Evolutionary conservation across 1,140 invertebrate genomes (phyloP).

Genomic region (Drosophila ananassae): DNA sequence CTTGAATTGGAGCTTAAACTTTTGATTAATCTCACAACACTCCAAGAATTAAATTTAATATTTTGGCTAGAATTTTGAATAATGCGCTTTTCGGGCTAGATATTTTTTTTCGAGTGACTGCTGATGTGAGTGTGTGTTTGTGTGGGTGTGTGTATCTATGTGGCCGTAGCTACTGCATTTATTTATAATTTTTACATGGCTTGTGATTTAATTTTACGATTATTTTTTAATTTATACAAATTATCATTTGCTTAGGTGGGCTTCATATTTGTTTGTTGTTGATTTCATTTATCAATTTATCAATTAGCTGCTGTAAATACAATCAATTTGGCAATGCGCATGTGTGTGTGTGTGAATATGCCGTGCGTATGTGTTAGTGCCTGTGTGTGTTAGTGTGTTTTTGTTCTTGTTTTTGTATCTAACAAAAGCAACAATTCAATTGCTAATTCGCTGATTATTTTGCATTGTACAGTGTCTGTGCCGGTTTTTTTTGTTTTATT

Average conservation of each 20-base stretch:
- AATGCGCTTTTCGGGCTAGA: conserved; percentile 50
- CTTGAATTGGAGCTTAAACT: neutral
- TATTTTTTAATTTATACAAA: conserved; percentile 68
- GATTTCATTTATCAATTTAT: conserved; percentile 32
- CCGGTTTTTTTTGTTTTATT: conserved; percentile 33
- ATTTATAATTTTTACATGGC: conserved; percentile 53
- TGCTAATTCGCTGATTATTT: conserved; percentile 61
- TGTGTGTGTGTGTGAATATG: conserved; percentile 38
- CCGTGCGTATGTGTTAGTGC: conserved; percentile 43
- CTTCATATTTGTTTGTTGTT: conserved; percentile 78
- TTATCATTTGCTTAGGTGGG: conserved; percentile 77
- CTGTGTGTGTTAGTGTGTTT: conserved; percentile 14
- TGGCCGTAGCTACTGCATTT: conserved; percentile 46
- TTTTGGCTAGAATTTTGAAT: conserved; percentile 35
- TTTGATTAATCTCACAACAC: conserved; percentile 8
- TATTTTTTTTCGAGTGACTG: conserved; percentile 37
- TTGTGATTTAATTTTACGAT: conserved; percentile 55
- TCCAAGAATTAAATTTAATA: conserved; percentile 42
- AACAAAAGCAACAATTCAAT: conserved; percentile 64
- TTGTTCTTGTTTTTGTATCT: conserved; percentile 12
- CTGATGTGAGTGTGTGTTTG: conserved; percentile 16
- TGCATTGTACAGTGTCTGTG: conserved; percentile 69
- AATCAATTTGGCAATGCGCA: conserved; percentile 63
- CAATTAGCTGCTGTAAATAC: conserved; percentile 65
- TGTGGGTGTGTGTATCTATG: conserved; percentile 16